Base-by-base conservation (phyloP, 2,797 vertebrate genomes). In the Erithacus rubecula region DNA sequence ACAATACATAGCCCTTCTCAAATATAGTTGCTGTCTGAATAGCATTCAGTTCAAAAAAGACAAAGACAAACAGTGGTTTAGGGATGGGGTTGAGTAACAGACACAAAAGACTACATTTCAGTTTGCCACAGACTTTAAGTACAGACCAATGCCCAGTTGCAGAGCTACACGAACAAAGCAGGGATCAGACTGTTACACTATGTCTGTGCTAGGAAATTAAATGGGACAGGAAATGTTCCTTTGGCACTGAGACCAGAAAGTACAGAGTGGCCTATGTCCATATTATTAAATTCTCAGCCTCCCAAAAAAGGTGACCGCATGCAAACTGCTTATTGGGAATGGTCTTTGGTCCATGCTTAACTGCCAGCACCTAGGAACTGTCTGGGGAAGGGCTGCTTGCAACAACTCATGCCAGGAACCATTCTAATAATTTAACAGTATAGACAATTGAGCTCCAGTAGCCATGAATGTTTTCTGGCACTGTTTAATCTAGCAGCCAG, bases 151-250 rank as follows among this genome's bases (percentile, higher is more conserved):
- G 81, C 83, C 63, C 81, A 89, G 83, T 87, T 53, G 83, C 92
- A 89, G 76, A 62, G 96, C 93, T 89, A 91, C 89, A 78, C 9
- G 76, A 92, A 93, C 90, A 95, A 95, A 95, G 87, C 84, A 91
- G 69, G 82, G 95, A 91, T 92, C 93, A 89, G 90, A 87, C 94
- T 94, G 89, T 71, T 83, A 94, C 84, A 91, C 95, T 88, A 83
- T 90, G 96, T 94, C 94, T 94, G 93, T 81, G 91, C 85, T 87
- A 87, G 93, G 94, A 95, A 93, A 95, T 91, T 90, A 93, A 94
- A 94, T 91, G 64, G 96, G 93, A 93, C 89, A 94, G 96, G 96
- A 95, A 95, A 92, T 64, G 91, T 77, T 93, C 91, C 84, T 93
- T 77, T 96, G 96, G 95, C 96, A 95, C 64, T 0, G 22, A 91